These are phyloP conservation scores for Oithona nana DNA, from an alignment of 2,888 invertebrate species.

Conservation along the genomic window DNA sequence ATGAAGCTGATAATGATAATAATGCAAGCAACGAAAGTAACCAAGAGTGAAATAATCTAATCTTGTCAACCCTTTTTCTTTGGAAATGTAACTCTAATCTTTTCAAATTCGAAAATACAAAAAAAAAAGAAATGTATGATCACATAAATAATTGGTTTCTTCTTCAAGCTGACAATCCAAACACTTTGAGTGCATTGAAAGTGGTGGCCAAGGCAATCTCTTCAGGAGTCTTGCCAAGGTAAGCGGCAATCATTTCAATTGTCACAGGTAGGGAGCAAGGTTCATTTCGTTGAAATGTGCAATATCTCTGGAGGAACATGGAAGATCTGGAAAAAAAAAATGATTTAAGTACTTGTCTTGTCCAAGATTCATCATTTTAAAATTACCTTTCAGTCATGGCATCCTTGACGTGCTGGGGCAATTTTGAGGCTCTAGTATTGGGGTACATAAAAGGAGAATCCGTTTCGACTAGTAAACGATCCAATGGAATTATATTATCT, in stretches of 20 bases:
- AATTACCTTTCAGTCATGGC: slow-evolving; percentile 58
- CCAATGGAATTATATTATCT: slow-evolving; percentile 58
- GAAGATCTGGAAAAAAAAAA: slow-evolving; percentile 38
- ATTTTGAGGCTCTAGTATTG: slow-evolving; percentile 74
- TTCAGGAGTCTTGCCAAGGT: slow-evolving; percentile 63
- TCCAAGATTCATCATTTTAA: no score
- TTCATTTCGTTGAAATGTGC: slow-evolving; percentile 88
- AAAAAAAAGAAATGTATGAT: not conserved
- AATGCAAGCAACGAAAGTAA: not conserved
- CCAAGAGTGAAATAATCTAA: not conserved
- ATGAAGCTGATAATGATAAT: not conserved
- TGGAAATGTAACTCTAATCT: not conserved
- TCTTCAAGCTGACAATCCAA: slow-evolving; percentile 35
- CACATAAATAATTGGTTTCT: not conserved
- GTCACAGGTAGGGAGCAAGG: slow-evolving; percentile 81
- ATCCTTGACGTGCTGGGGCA: slow-evolving; percentile 69
- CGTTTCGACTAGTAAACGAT: slow-evolving; percentile 55
- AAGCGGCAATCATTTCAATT: slow-evolving; percentile 83
- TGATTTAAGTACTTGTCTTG: no score
- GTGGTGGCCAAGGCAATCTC: slow-evolving; percentile 76
- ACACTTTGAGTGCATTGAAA: slow-evolving; percentile 73
- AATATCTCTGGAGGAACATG: slow-evolving; percentile 66
- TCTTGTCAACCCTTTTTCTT: no score
- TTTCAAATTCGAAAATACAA: not conserved
- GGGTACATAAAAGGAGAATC: slow-evolving; percentile 94